Percentiles rank a stretch among this genome's conserved stretches.
Evolutionary conservation across 2,888 invertebrate genomes (phyloP).

Genomic region (Caenorhabditis doughertyi): DNA sequence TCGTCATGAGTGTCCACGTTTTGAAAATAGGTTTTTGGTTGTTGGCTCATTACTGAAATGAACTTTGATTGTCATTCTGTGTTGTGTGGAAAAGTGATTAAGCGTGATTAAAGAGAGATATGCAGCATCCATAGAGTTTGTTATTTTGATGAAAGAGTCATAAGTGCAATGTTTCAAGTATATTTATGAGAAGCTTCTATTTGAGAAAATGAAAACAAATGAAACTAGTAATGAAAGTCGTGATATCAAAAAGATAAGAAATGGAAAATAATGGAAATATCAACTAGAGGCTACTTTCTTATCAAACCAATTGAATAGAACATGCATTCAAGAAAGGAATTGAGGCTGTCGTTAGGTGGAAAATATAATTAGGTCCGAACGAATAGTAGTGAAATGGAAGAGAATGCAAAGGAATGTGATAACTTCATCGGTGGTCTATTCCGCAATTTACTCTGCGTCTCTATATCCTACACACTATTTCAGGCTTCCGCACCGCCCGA

Average conservation of each 20-base stretch:
- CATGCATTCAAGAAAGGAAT: not conserved
- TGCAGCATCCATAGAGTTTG: too few relatives aligned
- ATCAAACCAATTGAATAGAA: slow-evolving; percentile 12
- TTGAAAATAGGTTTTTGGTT: slow-evolving; percentile 58
- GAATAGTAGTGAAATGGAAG: slow-evolving; percentile 33
- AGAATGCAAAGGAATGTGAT: slow-evolving; percentile 51
- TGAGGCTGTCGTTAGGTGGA: slow-evolving; percentile 20
- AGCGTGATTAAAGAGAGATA: too few relatives aligned
- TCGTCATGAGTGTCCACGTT: slow-evolving; percentile 63
- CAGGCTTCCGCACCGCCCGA: slow-evolving; percentile 25
- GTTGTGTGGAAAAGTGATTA: not conserved
- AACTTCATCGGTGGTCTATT: slow-evolving; percentile 51
- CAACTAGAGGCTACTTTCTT: slow-evolving; percentile 1
- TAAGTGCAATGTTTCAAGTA: too few relatives aligned
- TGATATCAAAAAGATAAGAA: not conserved
- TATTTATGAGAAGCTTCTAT: too few relatives aligned
- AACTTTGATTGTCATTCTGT: not conserved
- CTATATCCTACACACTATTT: slow-evolving; percentile 11
- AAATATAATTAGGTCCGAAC: slow-evolving; percentile 53
- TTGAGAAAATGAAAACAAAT: too few relatives aligned
- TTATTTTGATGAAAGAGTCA: too few relatives aligned
- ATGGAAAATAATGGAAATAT: not conserved
- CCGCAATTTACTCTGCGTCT: slow-evolving; percentile 31
- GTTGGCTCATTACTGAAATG: slow-evolving; percentile 61
- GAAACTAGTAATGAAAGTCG: not conserved